Evolutionary conservation across 2,888 invertebrate species (phyloP).

Genomic region (Drosophila helvetica): DNA sequence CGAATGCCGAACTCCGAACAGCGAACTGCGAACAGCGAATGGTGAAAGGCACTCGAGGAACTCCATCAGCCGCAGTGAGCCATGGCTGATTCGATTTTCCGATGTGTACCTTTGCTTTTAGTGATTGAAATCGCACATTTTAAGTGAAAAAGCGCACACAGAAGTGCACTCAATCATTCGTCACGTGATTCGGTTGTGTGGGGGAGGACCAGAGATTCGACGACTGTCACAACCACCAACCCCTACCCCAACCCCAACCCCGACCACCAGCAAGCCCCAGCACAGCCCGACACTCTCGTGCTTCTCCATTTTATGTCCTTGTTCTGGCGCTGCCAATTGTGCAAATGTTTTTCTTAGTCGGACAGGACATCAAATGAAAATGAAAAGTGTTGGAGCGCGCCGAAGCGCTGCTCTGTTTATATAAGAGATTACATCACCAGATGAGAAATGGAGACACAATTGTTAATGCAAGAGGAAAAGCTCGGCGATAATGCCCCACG

Average conservation of each 20-base stretch:
- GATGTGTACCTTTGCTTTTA: slow-evolving; percentile 73
- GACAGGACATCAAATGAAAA: slow-evolving; percentile 61
- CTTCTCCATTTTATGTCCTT: slow-evolving; percentile 28
- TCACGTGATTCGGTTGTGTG: slow-evolving; percentile 63
- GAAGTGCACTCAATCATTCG: slow-evolving; percentile 78
- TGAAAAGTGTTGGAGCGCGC: slow-evolving; percentile 59
- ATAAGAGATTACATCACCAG: slow-evolving; percentile 75
- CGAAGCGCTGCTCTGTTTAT: slow-evolving; percentile 56
- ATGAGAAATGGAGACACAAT: slow-evolving; percentile 64
- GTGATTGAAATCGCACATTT: slow-evolving; percentile 80
- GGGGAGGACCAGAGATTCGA: slow-evolving; percentile 1
- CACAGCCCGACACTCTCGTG: not conserved
- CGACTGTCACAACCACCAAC: not conserved
- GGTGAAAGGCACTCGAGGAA: slow-evolving; percentile 17
- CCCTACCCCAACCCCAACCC: too few relatives aligned
- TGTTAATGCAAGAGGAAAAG: slow-evolving; percentile 38
- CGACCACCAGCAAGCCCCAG: too few relatives aligned
- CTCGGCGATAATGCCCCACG: slow-evolving; percentile 71
- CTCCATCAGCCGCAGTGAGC: slow-evolving; percentile 52
- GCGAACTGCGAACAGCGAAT: too few relatives aligned
- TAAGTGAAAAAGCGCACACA: slow-evolving; percentile 78
- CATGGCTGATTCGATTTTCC: slow-evolving; percentile 72
- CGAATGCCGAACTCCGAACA: not conserved
- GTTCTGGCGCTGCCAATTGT: slow-evolving; percentile 24
- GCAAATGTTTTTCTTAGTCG: slow-evolving; percentile 57